Evolutionary conservation across 2,113 vertebrate genomes (phyloP).

Genomic region (Chinchilla lanigera): DNA sequence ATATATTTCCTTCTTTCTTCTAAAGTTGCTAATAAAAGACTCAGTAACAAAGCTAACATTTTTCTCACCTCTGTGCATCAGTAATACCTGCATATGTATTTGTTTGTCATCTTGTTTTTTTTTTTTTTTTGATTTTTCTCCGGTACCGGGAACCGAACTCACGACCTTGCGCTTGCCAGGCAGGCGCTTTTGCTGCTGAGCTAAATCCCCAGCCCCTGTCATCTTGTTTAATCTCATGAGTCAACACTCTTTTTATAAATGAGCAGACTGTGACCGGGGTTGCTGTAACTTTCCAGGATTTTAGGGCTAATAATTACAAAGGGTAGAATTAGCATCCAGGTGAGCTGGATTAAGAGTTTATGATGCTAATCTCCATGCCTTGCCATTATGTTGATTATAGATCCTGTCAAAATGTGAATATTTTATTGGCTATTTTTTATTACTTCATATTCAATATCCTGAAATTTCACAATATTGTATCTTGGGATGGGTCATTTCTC

Average conservation of each 20-base stretch:
- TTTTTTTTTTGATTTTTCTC: too few species aligned
- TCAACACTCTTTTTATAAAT: not conserved
- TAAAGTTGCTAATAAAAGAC: not conserved
- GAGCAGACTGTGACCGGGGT: not conserved
- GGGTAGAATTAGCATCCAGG: not conserved
- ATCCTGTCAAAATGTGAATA: not conserved
- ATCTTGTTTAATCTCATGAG: not conserved
- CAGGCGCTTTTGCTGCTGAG: too few species aligned
- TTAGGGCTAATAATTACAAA: not conserved
- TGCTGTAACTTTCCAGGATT: not conserved
- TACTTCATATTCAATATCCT: not conserved
- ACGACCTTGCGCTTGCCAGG: too few species aligned
- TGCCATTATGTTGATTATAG: not conserved
- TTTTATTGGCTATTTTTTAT: not conserved
- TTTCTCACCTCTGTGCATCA: slow-evolving; percentile 12
- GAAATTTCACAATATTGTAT: not conserved
- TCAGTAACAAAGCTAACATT: not conserved
- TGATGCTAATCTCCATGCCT: not conserved
- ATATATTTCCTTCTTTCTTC: not conserved
- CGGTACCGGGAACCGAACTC: too few species aligned
- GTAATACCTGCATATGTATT: not conserved
- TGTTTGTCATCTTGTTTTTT: not conserved
- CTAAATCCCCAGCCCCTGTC: too few species aligned
- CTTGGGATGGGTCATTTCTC: not conserved
- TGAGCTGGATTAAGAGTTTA: not conserved